Evolutionary conservation across 2,797 vertebrate species (phyloP).

Genomic region (Helarctos malayanus): DNA sequence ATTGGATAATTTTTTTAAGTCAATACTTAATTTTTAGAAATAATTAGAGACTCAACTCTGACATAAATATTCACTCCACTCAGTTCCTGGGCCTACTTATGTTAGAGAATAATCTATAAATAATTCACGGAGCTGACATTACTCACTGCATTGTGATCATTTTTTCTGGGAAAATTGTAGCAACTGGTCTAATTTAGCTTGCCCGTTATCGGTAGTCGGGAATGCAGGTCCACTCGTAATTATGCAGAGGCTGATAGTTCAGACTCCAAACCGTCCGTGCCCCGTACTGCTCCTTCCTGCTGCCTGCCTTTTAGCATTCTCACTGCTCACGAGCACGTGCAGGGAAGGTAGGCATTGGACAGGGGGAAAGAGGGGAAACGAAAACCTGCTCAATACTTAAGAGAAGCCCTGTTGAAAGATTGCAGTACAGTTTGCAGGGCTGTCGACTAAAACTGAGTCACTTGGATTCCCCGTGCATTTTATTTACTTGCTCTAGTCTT

Average conservation of each 20-base stretch:
- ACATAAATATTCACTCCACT: conserved; percentile 60
- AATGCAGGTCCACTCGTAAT: conserved; percentile 82
- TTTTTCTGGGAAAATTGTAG: conserved; percentile 79
- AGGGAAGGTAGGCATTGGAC: conserved; percentile 54
- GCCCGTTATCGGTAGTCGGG: conserved; percentile 78
- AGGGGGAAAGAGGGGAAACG: not conserved
- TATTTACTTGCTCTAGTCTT: conserved; percentile 67
- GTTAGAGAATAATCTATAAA: conserved; percentile 76
- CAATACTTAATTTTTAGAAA: conserved; percentile 79
- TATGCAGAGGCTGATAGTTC: conserved; percentile 79
- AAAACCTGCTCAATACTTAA: conserved; percentile 52
- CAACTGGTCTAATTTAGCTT: conserved; percentile 79
- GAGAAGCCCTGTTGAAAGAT: conserved; percentile 70
- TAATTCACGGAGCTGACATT: conserved; percentile 80
- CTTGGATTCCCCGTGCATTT: conserved; percentile 73
- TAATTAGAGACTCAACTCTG: conserved; percentile 76
- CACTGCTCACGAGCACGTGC: conserved; percentile 74
- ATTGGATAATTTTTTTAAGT: conserved; percentile 73
- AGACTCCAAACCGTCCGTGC: conserved; percentile 66
- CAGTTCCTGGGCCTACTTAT: conserved; percentile 71
- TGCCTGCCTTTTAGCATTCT: conserved; percentile 77
- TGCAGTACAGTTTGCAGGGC: conserved; percentile 69
- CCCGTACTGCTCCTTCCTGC: conserved; percentile 73
- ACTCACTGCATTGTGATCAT: conserved; percentile 74
- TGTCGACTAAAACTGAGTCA: conserved; percentile 73